phyloP scores from a whole-genome alignment of 1,140 invertebrate species.

The Neocloeon triangulifer region DNA sequence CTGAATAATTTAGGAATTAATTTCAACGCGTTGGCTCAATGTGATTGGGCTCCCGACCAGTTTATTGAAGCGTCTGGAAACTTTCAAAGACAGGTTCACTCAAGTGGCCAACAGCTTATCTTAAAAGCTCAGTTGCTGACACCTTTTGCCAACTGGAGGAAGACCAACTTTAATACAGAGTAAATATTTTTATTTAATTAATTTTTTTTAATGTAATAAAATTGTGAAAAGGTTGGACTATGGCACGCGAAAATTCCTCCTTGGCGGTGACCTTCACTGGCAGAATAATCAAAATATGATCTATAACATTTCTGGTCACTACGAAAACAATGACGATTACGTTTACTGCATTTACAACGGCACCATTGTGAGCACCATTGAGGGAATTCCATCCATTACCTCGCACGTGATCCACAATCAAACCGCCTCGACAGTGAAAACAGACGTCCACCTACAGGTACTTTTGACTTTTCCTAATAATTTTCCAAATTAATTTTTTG shows the following conservation, averaged over 20 bases:
- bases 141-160: slow-evolving; percentile 47
- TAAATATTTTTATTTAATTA: no score
- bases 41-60: no score
- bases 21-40: slow-evolving; percentile 22
- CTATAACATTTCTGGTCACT: slow-evolving; percentile 24
- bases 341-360: slow-evolving; percentile 17
- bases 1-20: slow-evolving; percentile 14
- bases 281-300: slow-evolving; percentile 27
- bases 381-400: slow-evolving; percentile 26
- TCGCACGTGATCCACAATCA: slow-evolving; percentile 27
- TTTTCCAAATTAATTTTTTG: no score
- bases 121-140: slow-evolving; percentile 31
- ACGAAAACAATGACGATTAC: slow-evolving; percentile 3
- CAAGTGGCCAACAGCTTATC: slow-evolving; percentile 17
- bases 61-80: no score
- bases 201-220: no score
- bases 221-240: slow-evolving; percentile 2
- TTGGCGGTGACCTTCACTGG: slow-evolving; percentile 24
- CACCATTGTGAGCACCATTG: slow-evolving; percentile 28
- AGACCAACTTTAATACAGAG: slow-evolving; percentile 36
- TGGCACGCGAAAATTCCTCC: no score
- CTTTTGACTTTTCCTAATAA: no score
- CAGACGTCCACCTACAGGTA: slow-evolving; percentile 14
- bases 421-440: slow-evolving; percentile 20
- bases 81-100: no score